Evolutionary conservation across 2,797 vertebrate genomes (phyloP).

Genomic region (Champsocephalus esox): DNA sequence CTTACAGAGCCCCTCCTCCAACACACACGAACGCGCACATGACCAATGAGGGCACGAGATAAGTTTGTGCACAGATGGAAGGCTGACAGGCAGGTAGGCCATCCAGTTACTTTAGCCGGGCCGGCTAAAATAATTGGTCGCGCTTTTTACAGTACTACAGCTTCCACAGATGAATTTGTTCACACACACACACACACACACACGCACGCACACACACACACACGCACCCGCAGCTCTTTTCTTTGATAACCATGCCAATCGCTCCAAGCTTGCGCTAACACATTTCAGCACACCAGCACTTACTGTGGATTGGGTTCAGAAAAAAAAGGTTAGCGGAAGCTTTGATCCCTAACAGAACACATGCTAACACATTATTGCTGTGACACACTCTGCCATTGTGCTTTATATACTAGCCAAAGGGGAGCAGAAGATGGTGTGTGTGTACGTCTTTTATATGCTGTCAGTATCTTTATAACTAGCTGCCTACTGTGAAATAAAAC

Average conservation of each 20-base stretch:
- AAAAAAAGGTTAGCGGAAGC: slow-evolving; percentile 50
- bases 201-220: slow-evolving; percentile 25
- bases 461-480: slow-evolving; percentile 45
- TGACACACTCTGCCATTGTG: slow-evolving; percentile 42
- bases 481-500: slow-evolving; percentile 68
- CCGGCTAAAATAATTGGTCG: too few relatives aligned
- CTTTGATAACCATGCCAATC: slow-evolving; percentile 67
- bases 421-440: slow-evolving; percentile 22
- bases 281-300: slow-evolving; percentile 57
- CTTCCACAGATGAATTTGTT: too few relatives aligned
- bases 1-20: too few relatives aligned
- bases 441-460: slow-evolving; percentile 47
- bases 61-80: too few relatives aligned
- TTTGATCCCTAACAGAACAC: slow-evolving; percentile 63
- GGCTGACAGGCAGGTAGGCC: too few relatives aligned
- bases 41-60: too few relatives aligned
- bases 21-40: too few relatives aligned
- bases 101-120: too few relatives aligned
- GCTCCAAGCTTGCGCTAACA: slow-evolving; percentile 55
- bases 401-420: slow-evolving; percentile 35
- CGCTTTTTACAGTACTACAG: too few relatives aligned
- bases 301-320: slow-evolving; percentile 53
- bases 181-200: slow-evolving; percentile 2
- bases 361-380: slow-evolving; percentile 45
- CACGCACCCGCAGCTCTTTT: slow-evolving; percentile 55